phyloP scores from a whole-genome alignment of 2,113 vertebrate genomes.

The Odocoileus virginianus region DNA sequence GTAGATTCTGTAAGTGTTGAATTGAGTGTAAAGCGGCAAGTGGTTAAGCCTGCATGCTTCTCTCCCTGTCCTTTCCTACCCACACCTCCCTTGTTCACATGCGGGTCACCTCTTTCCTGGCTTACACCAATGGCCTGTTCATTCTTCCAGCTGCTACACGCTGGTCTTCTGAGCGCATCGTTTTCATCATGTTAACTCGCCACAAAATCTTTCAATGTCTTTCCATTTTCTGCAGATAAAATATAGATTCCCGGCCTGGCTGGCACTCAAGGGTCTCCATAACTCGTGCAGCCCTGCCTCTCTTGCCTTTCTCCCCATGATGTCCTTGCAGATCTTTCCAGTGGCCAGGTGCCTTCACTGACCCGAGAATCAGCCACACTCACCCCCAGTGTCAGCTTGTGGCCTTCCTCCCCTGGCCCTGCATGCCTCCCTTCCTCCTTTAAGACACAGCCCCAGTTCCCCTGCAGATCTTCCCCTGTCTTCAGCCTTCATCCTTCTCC shows the following conservation, averaged over 20 bases:
- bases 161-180: neutral
- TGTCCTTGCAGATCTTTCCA: neutral
- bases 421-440: neutral
- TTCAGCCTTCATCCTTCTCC: neutral
- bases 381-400: neutral
- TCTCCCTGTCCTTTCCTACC: neutral
- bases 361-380: neutral
- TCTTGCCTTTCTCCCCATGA: neutral
- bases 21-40: neutral
- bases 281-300: neutral
- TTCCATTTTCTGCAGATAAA: conserved; percentile 16
- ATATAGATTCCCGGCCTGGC: neutral
- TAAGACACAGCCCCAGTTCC: neutral
- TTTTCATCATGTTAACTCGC: neutral
- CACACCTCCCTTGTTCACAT: neutral
- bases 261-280: neutral
- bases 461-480: neutral
- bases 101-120: neutral
- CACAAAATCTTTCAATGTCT: neutral
- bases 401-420: neutral
- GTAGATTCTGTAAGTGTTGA: neutral
- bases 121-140: neutral
- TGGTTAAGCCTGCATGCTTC: neutral
- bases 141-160: neutral
- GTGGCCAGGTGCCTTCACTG: neutral